Evolutionary conservation across 2,113 vertebrate species (phyloP), one percentile per base, ranked within the genome.

Genomic region (Probosciger aterrimus): DNA sequence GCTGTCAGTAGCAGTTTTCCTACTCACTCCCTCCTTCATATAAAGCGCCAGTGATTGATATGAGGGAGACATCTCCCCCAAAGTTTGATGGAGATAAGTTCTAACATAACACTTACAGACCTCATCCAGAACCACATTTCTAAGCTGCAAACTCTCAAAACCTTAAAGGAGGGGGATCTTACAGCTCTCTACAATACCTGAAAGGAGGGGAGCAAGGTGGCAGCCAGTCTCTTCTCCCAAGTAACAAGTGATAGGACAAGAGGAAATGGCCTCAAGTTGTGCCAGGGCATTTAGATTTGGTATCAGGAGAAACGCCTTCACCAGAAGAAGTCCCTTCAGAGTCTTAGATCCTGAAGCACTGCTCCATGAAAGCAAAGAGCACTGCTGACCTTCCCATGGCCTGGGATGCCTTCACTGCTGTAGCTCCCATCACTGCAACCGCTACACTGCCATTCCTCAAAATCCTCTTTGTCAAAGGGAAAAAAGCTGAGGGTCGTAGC

Each of bases 381-480:
- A 23, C 33, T 4, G 5, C 81, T 65, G 52, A 82, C 52, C 39
- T 35, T 20, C 57, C 7, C 0, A 0, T 9, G 55, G 41, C 16
- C 37, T 28, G 57, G 25, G 23, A 50, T 28, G n/a, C 24, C 33
- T 39, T 39, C 16, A 0, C 41, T n/a, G 18, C 14, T 3, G 15
- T 37, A 37, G 33, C n/a, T 49, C 6, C 20, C 25, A 28, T 2
- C 49, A 52, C 3, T 6, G 30, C 30, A 22, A n/a, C 27, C 7
- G 5, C 62, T 5, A 7, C 7, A 14, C 19, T 50, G 63, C 3
- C 24, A 8, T 4, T 35, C 37, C 49, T 80, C 53, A 33, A 86
- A 95, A 39, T 27, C 59, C 41, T 47, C 3, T 41, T 14, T 60
- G 68, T n/a, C 64, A 44, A 88, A 27, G 24, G 28, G 20, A 52